A percentile compares a stretch with the other conserved stretches of the same genome.
phyloP scores from a whole-genome alignment of 2,113 vertebrate species.

The Galeopterus variegatus region DNA sequence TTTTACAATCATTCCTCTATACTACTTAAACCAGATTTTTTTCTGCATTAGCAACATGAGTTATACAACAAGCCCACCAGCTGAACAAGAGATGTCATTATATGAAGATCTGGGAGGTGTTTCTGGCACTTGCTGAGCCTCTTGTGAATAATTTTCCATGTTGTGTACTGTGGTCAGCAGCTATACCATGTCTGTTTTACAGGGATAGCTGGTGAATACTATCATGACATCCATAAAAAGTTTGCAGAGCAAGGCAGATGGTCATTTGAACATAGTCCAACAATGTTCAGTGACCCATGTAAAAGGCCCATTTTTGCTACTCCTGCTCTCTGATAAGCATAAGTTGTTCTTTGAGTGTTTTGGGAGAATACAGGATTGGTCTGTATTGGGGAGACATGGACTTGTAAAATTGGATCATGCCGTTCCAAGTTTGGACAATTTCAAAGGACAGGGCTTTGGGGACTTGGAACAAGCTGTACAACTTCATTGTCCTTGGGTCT shows the following conservation, averaged over 20 bases:
- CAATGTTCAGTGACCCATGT: background rate
- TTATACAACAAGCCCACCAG: background rate
- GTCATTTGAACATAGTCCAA: background rate
- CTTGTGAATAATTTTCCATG: background rate
- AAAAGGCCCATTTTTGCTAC: background rate
- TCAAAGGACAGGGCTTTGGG: slow-evolving; percentile 67
- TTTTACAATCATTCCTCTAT: background rate
- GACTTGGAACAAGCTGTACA: slow-evolving; percentile 52
- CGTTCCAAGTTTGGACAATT: slow-evolving; percentile 47
- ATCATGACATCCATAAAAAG: background rate
- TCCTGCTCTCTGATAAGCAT: background rate
- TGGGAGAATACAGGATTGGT: background rate
- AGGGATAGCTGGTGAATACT: background rate
- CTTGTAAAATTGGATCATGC: background rate
- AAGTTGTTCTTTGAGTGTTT: slow-evolving; percentile 42
- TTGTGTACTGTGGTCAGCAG: background rate
- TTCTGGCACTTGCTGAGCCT: background rate
- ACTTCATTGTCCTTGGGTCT: slow-evolving; percentile 12
- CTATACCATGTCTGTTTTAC: background rate
- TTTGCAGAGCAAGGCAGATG: background rate
- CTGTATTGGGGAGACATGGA: background rate
- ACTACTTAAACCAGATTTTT: background rate
- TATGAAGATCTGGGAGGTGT: background rate
- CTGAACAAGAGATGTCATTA: background rate
- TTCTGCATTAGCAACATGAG: background rate